A percentile compares a stretch with the other conserved stretches of the same genome.
Evolutionary conservation across 2,113 vertebrate genomes (phyloP).

Genomic region (Boleophthalmus pectinirostris): DNA sequence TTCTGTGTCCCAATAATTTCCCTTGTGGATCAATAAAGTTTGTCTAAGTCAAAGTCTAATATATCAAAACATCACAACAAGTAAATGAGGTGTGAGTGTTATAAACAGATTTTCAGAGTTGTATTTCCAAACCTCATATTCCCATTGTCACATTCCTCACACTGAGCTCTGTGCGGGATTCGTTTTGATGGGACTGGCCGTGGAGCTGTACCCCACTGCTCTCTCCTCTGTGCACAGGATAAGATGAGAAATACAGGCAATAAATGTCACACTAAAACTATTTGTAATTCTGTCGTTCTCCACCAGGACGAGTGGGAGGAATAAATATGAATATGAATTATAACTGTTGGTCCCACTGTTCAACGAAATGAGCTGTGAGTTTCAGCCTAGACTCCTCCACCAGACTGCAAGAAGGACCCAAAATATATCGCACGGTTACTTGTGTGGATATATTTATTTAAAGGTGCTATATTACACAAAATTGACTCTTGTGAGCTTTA

Average conservation of each 20-base stretch:
- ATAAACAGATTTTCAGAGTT: background rate
- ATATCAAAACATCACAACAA: background rate
- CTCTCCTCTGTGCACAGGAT: constrained; percentile 16
- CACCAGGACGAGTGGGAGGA: background rate
- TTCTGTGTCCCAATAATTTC: background rate
- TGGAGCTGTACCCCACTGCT: constrained; percentile 24
- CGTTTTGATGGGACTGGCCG: constrained; percentile 34
- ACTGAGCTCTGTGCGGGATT: constrained; percentile 14
- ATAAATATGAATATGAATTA: background rate
- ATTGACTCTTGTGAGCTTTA: no score
- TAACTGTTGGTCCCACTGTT: constrained; percentile 17
- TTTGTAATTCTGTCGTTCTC: background rate
- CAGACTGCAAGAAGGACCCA: constrained; percentile 13
- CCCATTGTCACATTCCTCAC: background rate
- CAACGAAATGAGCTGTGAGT: constrained; percentile 58
- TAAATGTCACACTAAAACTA: constrained; percentile 21
- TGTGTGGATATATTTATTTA: no score
- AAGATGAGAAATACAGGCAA: constrained; percentile 2
- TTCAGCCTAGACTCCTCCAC: constrained; percentile 56
- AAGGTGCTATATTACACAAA: no score
- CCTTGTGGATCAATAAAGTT: background rate
- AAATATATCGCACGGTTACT: no score
- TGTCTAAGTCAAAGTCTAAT: background rate
- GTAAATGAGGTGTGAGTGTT: background rate
- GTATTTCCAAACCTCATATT: constrained; percentile 8